phyloP scores from a whole-genome alignment of 2,888 invertebrate genomes.

The Zygaena filipendulae region DNA sequence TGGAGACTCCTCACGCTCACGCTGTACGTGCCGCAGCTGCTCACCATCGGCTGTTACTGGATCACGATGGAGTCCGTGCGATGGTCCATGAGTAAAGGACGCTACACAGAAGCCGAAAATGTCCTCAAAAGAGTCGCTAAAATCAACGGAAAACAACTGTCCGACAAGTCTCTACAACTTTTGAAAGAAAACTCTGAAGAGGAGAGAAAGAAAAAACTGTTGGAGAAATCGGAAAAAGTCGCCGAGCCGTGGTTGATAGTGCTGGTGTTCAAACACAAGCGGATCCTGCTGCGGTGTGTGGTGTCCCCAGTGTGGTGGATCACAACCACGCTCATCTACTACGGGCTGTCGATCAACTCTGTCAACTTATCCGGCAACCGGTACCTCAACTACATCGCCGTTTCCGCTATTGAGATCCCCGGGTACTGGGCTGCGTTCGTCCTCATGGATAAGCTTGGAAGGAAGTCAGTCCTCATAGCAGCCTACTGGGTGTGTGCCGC shows the following conservation, averaged over 20 bases:
- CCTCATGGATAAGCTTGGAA: conserved; percentile 69
- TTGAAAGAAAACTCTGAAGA: conserved; percentile 27
- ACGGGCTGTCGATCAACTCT: conserved; percentile 74
- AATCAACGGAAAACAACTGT: conserved; percentile 57
- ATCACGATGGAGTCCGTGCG: conserved; percentile 76
- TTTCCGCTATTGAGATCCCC: conserved; percentile 73
- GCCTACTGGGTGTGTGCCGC: conserved; percentile 69
- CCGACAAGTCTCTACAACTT: conserved; percentile 30
- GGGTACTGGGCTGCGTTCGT: conserved; percentile 71
- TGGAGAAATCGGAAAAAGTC: conserved; percentile 19
- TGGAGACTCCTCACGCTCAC: conserved; percentile 75
- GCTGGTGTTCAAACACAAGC: conserved; percentile 31
- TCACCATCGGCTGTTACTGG: conserved; percentile 74
- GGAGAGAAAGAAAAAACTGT: conserved; percentile 23
- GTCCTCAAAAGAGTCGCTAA: conserved; percentile 71
- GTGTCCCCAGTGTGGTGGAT: conserved; percentile 71
- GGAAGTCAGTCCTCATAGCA: conserved; percentile 66
- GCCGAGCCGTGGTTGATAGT: conserved; percentile 39
- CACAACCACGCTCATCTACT: conserved; percentile 73
- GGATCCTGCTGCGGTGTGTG: conserved; percentile 35
- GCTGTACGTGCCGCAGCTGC: conserved; percentile 74
- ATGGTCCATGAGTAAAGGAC: conserved; percentile 79
- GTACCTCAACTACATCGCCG: conserved; percentile 73
- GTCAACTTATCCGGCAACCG: conserved; percentile 72
- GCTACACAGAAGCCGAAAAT: conserved; percentile 71